A percentile compares a stretch with the other conserved stretches of the same genome.
These are phyloP conservation scores for Hyphantria cunea DNA, from an alignment of 1,140 invertebrate species.

Conservation along the genomic window DNA sequence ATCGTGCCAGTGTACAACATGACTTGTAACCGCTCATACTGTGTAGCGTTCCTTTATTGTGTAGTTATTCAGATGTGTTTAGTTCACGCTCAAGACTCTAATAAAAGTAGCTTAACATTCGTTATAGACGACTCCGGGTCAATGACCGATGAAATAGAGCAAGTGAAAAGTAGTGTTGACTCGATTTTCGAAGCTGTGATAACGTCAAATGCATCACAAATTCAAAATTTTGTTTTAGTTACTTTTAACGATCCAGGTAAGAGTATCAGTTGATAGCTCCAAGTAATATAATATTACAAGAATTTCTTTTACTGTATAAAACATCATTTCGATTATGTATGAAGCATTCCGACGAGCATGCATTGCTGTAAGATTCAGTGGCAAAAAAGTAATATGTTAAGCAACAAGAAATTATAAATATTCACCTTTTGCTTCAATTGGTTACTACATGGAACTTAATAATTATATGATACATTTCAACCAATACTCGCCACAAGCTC, in stretches of 20 bases:
- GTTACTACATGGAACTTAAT: too few species aligned
- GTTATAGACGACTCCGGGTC: slow-evolving; percentile 17
- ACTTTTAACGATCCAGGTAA: slow-evolving; percentile 65
- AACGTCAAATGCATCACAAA: slow-evolving; percentile 40
- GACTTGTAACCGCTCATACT: neutral
- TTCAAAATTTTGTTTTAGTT: slow-evolving; percentile 60
- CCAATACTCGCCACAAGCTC: too few species aligned
- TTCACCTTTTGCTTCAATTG: too few species aligned
- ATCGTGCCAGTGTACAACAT: neutral
- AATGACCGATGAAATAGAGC: slow-evolving; percentile 44
- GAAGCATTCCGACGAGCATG: too few species aligned
- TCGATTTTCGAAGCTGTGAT: slow-evolving; percentile 51
- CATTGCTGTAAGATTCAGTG: too few species aligned
- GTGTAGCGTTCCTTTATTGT: neutral
- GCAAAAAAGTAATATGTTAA: too few species aligned
- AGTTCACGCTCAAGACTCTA: neutral
- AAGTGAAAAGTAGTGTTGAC: slow-evolving; percentile 43
- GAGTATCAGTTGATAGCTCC: slow-evolving; percentile 18
- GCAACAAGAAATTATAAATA: too few species aligned
- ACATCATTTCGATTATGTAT: too few species aligned
- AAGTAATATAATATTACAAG: too few species aligned
- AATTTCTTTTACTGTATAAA: too few species aligned
- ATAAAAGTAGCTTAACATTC: slow-evolving; percentile 38
- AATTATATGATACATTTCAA: too few species aligned
- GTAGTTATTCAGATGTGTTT: neutral